Conservation (phyloP, 2,797 vertebrate genomes). For the Vipera ursinii region DNA sequence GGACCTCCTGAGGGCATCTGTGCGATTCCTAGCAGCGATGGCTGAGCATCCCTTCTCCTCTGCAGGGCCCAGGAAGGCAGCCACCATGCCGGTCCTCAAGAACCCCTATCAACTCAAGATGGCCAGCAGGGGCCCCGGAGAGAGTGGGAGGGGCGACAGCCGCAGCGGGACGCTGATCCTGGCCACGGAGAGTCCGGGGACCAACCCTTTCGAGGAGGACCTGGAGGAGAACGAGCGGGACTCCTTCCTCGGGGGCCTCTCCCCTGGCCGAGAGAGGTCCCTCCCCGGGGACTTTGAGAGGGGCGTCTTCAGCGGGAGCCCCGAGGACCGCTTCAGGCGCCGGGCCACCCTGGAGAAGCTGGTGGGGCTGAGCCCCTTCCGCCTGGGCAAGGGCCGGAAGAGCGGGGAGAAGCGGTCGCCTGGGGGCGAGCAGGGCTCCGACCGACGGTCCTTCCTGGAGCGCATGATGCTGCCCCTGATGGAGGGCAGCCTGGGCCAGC, state of each 20-base stretch:
- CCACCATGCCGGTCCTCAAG: slow-evolving; percentile 32
- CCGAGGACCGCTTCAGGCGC: slow-evolving; percentile 41
- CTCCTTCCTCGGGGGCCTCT: neutral
- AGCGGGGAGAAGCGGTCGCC: slow-evolving; percentile 19
- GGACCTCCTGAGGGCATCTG: neutral
- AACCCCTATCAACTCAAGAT: slow-evolving; percentile 12
- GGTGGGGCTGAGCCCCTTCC: slow-evolving; percentile 62
- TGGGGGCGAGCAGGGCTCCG: neutral
- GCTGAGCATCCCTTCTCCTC: neutral
- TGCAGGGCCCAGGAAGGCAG: neutral
- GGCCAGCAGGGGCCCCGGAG: neutral
- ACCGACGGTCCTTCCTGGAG: slow-evolving; percentile 47
- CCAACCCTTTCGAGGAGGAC: slow-evolving; percentile 61
- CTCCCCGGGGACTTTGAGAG: neutral
- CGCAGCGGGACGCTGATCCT: neutral
- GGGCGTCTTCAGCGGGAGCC: slow-evolving; percentile 10
- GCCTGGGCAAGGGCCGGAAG: slow-evolving; percentile 48
- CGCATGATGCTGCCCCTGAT: slow-evolving; percentile 27
- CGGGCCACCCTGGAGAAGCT: slow-evolving; percentile 66
- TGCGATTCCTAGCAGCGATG: too few relatives aligned
- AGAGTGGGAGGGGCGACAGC: rapidly evolving
- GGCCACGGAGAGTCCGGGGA: neutral
- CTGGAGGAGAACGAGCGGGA: slow-evolving; percentile 41
- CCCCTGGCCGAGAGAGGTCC: neutral
- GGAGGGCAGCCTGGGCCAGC: neutral